These are phyloP conservation scores for Potamilus streckersoni DNA, from an alignment of 1,140 invertebrate genomes.

Conservation along the genomic window DNA sequence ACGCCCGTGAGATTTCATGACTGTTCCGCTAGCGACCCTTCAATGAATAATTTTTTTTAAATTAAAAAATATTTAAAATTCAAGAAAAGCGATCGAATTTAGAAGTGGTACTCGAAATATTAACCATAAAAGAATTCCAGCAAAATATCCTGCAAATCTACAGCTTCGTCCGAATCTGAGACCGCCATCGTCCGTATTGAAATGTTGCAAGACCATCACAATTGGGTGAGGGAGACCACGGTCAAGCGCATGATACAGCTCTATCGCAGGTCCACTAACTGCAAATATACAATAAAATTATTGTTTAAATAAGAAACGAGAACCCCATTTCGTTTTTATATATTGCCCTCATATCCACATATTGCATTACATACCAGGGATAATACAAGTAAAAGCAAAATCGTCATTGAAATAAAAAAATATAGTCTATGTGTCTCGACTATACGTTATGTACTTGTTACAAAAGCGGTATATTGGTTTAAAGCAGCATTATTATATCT, in stretches of 20 bases:
- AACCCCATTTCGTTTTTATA: not conserved
- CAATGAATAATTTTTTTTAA: no score
- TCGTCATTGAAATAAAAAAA: not conserved
- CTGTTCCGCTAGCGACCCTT: no score
- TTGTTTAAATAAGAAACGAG: not conserved
- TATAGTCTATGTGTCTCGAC: no score
- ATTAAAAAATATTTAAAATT: no score
- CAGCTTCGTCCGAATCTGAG: slow-evolving; percentile 29
- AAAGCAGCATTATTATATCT: no score
- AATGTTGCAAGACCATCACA: slow-evolving; percentile 34
- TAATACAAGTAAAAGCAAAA: not conserved
- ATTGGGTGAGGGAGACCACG: slow-evolving; percentile 33
- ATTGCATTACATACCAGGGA: not conserved
- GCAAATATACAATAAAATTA: not conserved
- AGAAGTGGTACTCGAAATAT: not conserved
- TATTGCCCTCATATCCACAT: not conserved
- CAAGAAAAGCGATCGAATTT: not conserved
- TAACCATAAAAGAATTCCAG: slow-evolving; percentile 42
- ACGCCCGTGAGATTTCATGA: no score
- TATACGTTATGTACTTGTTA: no score
- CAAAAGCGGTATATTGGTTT: no score
- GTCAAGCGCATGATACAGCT: slow-evolving; percentile 17
- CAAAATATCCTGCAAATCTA: slow-evolving; percentile 36
- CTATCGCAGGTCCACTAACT: slow-evolving; percentile 2
- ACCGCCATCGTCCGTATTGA: slow-evolving; percentile 34